Conservation (phyloP, 2,888 invertebrate species). For the Euzophera pinguis region DNA sequence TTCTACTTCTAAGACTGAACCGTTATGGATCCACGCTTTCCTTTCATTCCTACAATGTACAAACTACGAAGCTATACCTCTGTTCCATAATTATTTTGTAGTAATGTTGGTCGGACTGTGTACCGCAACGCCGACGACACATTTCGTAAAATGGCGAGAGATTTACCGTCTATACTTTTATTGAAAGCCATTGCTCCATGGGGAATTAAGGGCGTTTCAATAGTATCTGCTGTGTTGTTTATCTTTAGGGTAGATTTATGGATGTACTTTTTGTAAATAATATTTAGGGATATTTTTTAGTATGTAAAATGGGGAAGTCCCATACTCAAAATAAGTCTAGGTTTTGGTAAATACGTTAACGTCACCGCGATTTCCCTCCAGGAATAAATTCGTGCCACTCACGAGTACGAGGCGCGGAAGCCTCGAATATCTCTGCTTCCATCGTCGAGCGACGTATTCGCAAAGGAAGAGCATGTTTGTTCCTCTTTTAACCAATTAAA, state of each 20-base stretch:
- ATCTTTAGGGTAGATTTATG: not conserved
- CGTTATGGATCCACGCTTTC: no score
- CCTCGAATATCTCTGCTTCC: slow-evolving; percentile 1
- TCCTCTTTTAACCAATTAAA: not conserved
- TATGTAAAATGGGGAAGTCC: no score
- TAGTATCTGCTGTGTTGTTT: not conserved
- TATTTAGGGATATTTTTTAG: no score
- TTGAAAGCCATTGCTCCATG: slow-evolving; percentile 4
- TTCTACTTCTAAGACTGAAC: no score
- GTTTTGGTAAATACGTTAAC: no score
- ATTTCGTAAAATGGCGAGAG: slow-evolving; percentile 1
- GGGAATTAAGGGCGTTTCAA: slow-evolving; percentile 1
- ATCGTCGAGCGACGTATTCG: not conserved
- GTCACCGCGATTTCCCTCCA: no score
- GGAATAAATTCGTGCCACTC: not conserved
- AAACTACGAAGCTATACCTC: not conserved
- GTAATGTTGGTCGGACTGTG: not conserved
- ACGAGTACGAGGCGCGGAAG: slow-evolving; percentile 3
- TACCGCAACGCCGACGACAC: not conserved
- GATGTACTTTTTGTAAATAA: no score
- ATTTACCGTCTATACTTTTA: not conserved
- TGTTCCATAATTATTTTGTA: not conserved
- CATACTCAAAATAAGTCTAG: no score
- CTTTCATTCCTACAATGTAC: no score
- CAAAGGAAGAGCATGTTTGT: not conserved